Base-by-base conservation (phyloP, 2,113 vertebrate species). In the Machaerirhynchus nigripectus region DNA sequence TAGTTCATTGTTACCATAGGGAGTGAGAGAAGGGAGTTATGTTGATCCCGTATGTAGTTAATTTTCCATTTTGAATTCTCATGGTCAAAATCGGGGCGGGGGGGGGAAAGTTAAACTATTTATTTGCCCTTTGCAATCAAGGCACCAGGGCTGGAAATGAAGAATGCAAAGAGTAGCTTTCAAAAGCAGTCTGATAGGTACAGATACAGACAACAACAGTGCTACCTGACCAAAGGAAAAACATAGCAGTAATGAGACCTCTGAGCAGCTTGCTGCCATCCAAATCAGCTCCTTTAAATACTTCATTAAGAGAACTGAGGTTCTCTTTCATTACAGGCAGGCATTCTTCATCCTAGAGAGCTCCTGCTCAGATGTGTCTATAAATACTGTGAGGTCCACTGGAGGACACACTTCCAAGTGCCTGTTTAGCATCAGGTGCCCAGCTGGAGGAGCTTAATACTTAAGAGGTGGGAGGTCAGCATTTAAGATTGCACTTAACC, bases 11-110 rank as follows among this genome's bases (percentile, higher is more conserved):
- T 61, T 81, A 87, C 23, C 47, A 35, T 0, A 84, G 39, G 31
- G 14, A 61, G 28, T 3, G 3, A 63, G 33, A 87, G 35, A 57
- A 80, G 67, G 30, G 42, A 93, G 55, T 56, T 74, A 47, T 5
- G 11, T 46, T 6, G 1, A 44, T 61, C 47, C 46, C 20, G 71
- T 13, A 8, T 30, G 59, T 37, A 53, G 50, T 67, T 84, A 39
- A 46, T 57, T 74, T 74, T 78, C n/a, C 39, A 59, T 67, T 96
- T 73, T 74, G 28, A 91, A 92, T 81, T 87, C 84, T 79, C n/a
- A 75, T 35, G 15, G 67, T 6, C 35, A 60, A 87, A 82, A 30
- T 18, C 0, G 0, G 26, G 6, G 27, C 6, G 26, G 30, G 0
- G 26, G 6, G 27, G 7, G 26, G 30, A 63, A 50, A 17, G 7